Evolutionary conservation across 1,140 invertebrate species (phyloP), one percentile per base, ranked within the genome.

Genomic region (Dolichoris vasculosae): DNA sequence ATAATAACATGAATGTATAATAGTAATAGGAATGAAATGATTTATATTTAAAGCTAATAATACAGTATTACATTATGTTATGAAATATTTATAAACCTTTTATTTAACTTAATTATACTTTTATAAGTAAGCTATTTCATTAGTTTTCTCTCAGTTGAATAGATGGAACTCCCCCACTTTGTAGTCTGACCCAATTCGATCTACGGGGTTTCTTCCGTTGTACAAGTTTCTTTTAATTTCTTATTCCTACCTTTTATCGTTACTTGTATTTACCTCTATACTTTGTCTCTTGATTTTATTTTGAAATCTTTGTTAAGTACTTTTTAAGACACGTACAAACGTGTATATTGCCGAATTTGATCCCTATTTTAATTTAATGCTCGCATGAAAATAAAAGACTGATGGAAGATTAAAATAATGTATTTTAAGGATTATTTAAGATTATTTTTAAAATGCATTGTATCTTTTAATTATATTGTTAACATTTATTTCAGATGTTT

Each of bases 211-310:
- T 6, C 35, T 82, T 75, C 69, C 59, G 11, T 43, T 40, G 2
- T 51, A 75, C 32, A 30, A 82, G 35, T 82, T 73, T n/a, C 35
- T 43, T 26, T 15, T 35, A 30, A 26, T 30, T 51, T 1, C 69
- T n/a, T 32, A 13, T 35, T n/a, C 26, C 46, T 13, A 6, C 79
- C 30, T 30, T 43, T 81, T n/a, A n/a, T 48, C 51, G 32, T 38
- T 63, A n/a, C 38, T 77, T 35, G 4, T 30, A 35, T 8, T 51
- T 55, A 8, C 46, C 40, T 23, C 71, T 38, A n/a, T 30, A 3
- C 46, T 20, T 43, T 26, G 75, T 9, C 64, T 71, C 63, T 82
- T 71, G 30, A 82, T 82, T 64, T 82, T 71, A 63, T 69, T 82
- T 82, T 82, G 38, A 82, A 82, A 71, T 77, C 48, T 26, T 51